Conservation (phyloP, 2,888 invertebrate species). For the Hypomecis punctinalis region DNA sequence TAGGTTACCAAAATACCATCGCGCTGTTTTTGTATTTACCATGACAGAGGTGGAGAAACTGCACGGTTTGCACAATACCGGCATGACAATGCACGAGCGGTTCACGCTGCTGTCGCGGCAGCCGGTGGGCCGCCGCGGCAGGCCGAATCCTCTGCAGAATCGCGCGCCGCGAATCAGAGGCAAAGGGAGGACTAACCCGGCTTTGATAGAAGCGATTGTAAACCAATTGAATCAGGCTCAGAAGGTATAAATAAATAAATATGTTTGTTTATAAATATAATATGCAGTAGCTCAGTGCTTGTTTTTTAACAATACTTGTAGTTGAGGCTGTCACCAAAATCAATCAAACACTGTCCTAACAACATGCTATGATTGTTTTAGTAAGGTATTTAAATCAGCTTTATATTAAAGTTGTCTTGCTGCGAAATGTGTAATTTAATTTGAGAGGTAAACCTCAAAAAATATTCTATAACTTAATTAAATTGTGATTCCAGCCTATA, state of each 20-base stretch:
- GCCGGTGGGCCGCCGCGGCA: conserved; percentile 29
- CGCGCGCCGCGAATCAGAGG: conserved; percentile 46
- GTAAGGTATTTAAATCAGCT: too few relatives aligned
- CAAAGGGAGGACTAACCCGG: conserved; percentile 49
- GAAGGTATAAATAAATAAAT: conserved; percentile 52
- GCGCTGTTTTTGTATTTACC: conserved; percentile 21
- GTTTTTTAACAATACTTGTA: too few relatives aligned
- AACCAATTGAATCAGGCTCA: conserved; percentile 61
- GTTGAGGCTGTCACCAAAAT: too few relatives aligned
- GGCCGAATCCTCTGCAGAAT: conserved; percentile 40
- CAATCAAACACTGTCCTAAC: too few relatives aligned
- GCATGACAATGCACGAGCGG: conserved; percentile 65
- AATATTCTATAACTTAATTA: too few relatives aligned
- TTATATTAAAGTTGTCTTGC: too few relatives aligned
- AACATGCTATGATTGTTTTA: too few relatives aligned
- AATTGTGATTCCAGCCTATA: too few relatives aligned
- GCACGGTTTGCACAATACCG: conserved; percentile 77
- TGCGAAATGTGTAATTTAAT: too few relatives aligned
- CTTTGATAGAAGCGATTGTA: conserved; percentile 62
- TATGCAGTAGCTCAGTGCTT: neutral
- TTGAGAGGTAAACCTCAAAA: too few relatives aligned
- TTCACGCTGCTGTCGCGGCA: conserved; percentile 61
- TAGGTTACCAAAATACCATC: conserved; percentile 14
- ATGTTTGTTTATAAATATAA: neutral
- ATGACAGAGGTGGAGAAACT: conserved; percentile 65